Base-by-base conservation (phyloP, 1,140 invertebrate species). In the Colletes latitarsis region DNA sequence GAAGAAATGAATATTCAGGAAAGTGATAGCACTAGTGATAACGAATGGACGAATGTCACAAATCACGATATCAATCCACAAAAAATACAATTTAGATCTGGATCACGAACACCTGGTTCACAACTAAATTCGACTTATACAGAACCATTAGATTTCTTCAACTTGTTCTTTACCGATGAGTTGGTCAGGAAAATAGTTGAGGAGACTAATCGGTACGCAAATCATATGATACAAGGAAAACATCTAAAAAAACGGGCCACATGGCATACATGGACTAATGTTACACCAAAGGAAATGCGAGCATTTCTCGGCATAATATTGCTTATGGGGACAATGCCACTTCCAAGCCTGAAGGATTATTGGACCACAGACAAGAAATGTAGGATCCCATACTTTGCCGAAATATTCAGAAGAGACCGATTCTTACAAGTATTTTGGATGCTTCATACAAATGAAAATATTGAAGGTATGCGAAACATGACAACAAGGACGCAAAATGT, bases 391-490 rank as follows among this genome's bases (percentile, higher is more conserved):
- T n/a, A n/a, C n/a, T n/a, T n/a, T n/a, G n/a, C n/a, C n/a, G n/a
- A n/a, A n/a, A n/a, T n/a, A n/a, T n/a, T n/a, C n/a, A n/a, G n/a
- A n/a, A n/a, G n/a, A n/a, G n/a, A n/a, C n/a, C n/a, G n/a, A n/a
- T n/a, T 75, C 15, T 52, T 74, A 69, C 55, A 70, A 76, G 39
- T 76, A 69, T 81, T 81, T 55, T 76, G 66, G 58, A 76, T 76
- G 66, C 58, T 80, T 21, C 71, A 68, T 14, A n/a, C n/a, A 62
- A 74, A 80, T 58, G 55, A 72, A 67, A 68, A 73, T 74, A 14
- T n/a, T 15, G 4, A 14, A 80, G 53, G 43, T 60, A 60, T 1
- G n/a, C 71, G 4, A 74, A 64, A 87, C 79, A 92, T 93, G 74
- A 46, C 39, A 77, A 87, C 55, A 21, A n/a, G 77, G 30, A 74